A percentile compares a stretch with the other conserved stretches of the same genome.
These are phyloP conservation scores for Pteropus alecto DNA, from an alignment of 2,113 vertebrate species.

Conservation along the genomic window DNA sequence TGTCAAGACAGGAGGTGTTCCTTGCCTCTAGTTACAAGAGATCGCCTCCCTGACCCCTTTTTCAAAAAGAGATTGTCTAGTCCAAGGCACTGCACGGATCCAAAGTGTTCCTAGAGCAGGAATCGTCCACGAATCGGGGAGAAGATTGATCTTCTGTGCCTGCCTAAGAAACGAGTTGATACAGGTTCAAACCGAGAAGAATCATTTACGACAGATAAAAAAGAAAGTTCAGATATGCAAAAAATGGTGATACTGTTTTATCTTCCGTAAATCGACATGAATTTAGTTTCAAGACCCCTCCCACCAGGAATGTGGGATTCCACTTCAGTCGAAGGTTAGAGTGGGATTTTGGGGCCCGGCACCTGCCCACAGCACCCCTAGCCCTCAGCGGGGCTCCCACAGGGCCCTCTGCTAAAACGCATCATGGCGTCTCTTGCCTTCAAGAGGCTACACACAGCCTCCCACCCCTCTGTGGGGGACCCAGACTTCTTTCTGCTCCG, in stretches of 20 bases:
- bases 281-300: background rate
- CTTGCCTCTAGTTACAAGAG: background rate
- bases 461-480: fast-evolving
- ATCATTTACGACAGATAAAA: background rate
- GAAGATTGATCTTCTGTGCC: background rate
- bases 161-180: background rate
- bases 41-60: background rate
- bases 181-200: background rate
- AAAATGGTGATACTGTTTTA: background rate
- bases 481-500: background rate
- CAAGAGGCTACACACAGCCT: background rate
- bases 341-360: background rate
- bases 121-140: background rate
- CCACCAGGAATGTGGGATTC: background rate
- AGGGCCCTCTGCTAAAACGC: too few relatives aligned
- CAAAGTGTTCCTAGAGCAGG: background rate
- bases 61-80: background rate
- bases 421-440: background rate
- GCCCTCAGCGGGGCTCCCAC: too few relatives aligned
- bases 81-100: too few relatives aligned
- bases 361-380: background rate
- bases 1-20: background rate
- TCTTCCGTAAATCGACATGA: background rate
- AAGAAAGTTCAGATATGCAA: background rate
- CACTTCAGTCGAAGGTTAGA: background rate